These are phyloP conservation scores for Burhinus oedicnemus DNA, from an alignment of 2,113 vertebrate genomes.

Conservation along the genomic window DNA sequence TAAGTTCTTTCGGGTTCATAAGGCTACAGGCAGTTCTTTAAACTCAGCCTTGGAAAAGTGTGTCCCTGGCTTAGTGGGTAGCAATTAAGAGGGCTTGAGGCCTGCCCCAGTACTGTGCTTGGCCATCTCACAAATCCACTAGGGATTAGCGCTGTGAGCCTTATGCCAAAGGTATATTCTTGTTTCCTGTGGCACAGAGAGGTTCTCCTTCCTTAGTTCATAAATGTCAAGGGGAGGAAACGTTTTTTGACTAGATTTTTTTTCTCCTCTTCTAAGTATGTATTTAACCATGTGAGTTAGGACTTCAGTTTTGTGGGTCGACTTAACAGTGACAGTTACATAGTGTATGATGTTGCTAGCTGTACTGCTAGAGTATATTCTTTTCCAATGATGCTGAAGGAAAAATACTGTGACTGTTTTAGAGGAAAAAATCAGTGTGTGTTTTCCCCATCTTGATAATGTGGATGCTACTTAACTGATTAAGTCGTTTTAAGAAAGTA, in stretches of 20 bases:
- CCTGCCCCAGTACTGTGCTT: background rate
- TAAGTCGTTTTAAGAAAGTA: background rate
- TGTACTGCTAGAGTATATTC: background rate
- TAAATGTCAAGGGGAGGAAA: background rate
- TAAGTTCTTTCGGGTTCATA: background rate
- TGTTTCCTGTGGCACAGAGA: background rate
- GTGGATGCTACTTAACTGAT: background rate
- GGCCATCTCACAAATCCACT: background rate
- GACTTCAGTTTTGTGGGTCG: background rate
- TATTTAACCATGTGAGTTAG: background rate
- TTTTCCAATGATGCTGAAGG: background rate
- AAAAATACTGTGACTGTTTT: background rate
- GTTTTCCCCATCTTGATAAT: background rate
- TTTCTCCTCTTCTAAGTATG: background rate
- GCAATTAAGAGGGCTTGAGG: background rate
- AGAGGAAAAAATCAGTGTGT: background rate
- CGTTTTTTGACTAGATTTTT: background rate
- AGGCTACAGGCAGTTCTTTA: background rate
- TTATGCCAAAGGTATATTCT: background rate
- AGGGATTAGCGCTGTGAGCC: background rate
- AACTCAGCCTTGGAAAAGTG: background rate
- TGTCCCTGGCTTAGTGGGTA: constrained; percentile 8
- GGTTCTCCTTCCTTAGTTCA: background rate
- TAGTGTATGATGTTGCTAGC: background rate
- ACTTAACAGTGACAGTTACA: background rate